Percentiles rank a stretch among this genome's conserved stretches.
Evolutionary conservation across 1,140 invertebrate species (phyloP).

Genomic region (Caenorhabditis tropicalis): DNA sequence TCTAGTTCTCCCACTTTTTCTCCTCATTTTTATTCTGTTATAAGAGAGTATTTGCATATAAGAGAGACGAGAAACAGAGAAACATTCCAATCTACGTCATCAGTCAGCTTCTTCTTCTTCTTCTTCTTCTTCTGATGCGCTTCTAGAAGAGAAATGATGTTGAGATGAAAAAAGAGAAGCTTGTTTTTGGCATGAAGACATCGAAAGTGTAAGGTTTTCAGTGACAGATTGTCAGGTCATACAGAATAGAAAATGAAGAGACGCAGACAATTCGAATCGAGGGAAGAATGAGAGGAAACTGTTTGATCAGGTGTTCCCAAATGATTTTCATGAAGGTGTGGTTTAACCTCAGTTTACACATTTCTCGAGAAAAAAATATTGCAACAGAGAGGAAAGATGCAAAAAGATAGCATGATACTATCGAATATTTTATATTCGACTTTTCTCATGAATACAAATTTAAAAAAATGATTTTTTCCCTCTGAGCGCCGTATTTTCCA

Average conservation of each 20-base stretch:
- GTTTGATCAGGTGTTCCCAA: constrained; percentile 39
- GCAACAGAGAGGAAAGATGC: background rate
- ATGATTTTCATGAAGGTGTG: background rate
- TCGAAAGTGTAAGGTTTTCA: constrained; percentile 40
- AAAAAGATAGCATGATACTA: too few species aligned
- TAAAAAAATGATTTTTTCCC: background rate
- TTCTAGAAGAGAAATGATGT: background rate
- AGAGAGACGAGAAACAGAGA: background rate
- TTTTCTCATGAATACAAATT: too few species aligned
- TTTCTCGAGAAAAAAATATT: background rate
- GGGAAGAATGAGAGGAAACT: background rate
- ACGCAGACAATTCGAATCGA: background rate
- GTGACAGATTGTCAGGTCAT: constrained; percentile 1
- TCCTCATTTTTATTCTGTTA: background rate
- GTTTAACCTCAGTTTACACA: background rate
- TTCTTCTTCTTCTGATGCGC: constrained; percentile 43
- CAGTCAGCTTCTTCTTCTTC: too few species aligned
- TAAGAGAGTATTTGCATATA: background rate
- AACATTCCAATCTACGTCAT: constrained; percentile 41
- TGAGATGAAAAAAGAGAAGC: background rate
- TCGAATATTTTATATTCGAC: too few species aligned
- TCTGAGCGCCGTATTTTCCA: background rate
- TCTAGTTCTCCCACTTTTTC: background rate
- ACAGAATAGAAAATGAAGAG: background rate
- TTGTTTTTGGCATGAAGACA: constrained; percentile 22